Evolutionary conservation across 2,797 vertebrate species (phyloP).

Genomic region (Tinamus major): DNA sequence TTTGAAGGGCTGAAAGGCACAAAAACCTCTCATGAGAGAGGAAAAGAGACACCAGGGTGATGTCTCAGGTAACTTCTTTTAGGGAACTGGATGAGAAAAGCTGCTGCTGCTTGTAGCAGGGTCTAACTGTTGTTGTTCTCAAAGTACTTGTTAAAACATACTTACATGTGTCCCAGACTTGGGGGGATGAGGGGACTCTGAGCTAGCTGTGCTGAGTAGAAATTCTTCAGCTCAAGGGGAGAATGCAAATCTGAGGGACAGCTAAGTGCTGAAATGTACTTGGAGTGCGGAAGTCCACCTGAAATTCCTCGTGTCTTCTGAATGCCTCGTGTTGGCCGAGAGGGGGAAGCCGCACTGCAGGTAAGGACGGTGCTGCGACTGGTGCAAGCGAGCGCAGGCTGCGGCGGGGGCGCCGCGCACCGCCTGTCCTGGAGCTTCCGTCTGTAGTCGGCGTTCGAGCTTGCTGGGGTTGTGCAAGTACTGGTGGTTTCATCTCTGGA

Average conservation of each 20-base stretch:
- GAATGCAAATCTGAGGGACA: neutral
- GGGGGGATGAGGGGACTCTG: accelerated
- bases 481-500: neutral
- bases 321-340: neutral
- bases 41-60: neutral
- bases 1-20: neutral
- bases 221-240: neutral
- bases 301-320: neutral
- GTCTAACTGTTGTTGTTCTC: accelerated
- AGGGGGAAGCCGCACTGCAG: neutral
- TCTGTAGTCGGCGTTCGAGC: neutral
- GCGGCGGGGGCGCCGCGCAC: neutral
- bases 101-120: neutral
- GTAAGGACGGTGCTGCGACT: neutral
- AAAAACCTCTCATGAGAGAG: accelerated
- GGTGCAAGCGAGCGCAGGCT: neutral
- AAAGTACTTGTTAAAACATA: neutral
- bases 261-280: neutral
- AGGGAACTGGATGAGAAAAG: neutral
- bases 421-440: neutral
- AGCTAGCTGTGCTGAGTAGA: neutral
- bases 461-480: neutral
- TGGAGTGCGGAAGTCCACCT: neutral
- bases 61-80: neutral
- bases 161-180: neutral